Evolutionary conservation across 2,797 vertebrate genomes (phyloP), one percentile per base, ranked within the genome.

Genomic region (Setipinna tenuifilis): DNA sequence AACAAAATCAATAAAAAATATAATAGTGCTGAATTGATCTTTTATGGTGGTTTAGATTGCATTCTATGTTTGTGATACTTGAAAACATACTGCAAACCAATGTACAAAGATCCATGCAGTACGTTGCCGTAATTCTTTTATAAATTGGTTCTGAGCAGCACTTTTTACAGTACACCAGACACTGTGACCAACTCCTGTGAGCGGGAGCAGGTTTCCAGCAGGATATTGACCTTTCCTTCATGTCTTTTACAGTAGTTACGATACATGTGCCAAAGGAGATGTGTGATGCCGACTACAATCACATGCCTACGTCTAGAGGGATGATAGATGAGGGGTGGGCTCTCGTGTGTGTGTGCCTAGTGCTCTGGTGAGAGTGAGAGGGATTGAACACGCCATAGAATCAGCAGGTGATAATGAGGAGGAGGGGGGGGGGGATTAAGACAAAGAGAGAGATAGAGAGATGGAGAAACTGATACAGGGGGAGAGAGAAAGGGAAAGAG

Each of bases 111-210:
- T 54, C 50, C 2, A 54, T 54, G 14, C 50, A 54, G 50, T 54
- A 54, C 7, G 50, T 14, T 54, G 50, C 14, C 14, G 3, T 54
- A 3, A 54, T 54, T 4, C 10, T 48, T 54, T 54, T 54, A 10
- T 54, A 41, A 41, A 41, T 54, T 14, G 7, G 7, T 14, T 54
- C 50, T 54, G 2, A 14, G 50, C 50, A 54, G 9, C 50, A 54
- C 7, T 54, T 54, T 9, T 54, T 54, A 54, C 2, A 54, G 50
- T 9, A 54, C 50, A 54, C 6, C 12, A 10, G 35, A 59, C 82
- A 81, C 84, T 57, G 41, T 83, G 46, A 81, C 80, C 83, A 46
- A 54, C 35, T 41, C 35, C 35, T 41, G 35, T 41, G 35, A 41
- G 35, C 5, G 35, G 5, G 35, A 41, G 50, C 50, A 54, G 14